phyloP scores from a whole-genome alignment of 2,797 vertebrate genomes.

The Notamacropus eugenii region DNA sequence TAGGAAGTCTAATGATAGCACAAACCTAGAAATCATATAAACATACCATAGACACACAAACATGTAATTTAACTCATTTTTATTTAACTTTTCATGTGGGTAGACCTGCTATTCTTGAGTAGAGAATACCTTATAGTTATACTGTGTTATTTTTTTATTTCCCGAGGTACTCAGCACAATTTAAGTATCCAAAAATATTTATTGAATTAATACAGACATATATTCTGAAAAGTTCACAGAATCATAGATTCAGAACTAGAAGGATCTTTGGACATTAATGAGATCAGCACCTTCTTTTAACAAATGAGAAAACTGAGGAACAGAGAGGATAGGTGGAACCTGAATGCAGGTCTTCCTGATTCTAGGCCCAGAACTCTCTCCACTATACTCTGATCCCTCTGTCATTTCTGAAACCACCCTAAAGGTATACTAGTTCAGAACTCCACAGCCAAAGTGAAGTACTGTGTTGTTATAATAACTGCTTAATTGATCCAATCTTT shows the following conservation, averaged over 20 bases:
- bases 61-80: neutral
- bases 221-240: neutral
- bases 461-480: neutral
- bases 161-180: neutral
- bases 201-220: neutral
- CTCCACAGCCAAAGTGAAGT: neutral
- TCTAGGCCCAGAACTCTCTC: neutral
- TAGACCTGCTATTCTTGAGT: neutral
- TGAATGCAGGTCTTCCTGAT: neutral
- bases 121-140: neutral
- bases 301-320: neutral
- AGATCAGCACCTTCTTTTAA: neutral
- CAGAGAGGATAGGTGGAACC: neutral
- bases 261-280: neutral
- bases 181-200: neutral
- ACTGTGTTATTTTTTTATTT: neutral
- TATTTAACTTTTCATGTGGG: neutral
- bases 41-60: neutral
- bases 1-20: neutral
- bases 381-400: neutral
- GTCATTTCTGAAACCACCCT: neutral
- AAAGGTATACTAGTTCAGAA: neutral
- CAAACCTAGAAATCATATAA: neutral
- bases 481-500: neutral
- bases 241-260: neutral